phyloP scores from a whole-genome alignment of 2,113 vertebrate species.

The Actenoides lindsayi region DNA sequence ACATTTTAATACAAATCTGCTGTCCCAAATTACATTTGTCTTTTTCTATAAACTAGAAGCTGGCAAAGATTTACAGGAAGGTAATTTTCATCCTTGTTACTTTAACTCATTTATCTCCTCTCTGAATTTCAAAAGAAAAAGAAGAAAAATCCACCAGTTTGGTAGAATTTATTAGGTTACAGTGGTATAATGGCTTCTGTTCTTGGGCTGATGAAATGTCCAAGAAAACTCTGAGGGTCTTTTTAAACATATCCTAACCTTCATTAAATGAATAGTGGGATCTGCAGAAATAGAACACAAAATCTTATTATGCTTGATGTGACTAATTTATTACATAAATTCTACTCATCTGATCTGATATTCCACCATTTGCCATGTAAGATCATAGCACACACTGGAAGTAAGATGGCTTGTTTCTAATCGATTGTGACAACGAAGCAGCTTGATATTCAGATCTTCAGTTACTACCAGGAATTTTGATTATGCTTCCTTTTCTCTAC shows the following conservation, averaged over 20 bases:
- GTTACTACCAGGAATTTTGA: neutral
- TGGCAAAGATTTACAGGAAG: neutral
- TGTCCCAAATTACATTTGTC: conserved; percentile 49
- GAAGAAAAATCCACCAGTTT: neutral
- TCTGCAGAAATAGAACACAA: neutral
- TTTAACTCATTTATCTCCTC: neutral
- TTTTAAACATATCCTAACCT: neutral
- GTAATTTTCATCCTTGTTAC: neutral
- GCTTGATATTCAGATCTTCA: neutral
- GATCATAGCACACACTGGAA: neutral
- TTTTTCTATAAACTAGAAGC: conserved; percentile 18
- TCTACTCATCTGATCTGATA: neutral
- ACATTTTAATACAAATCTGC: conserved; percentile 52
- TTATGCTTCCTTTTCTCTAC: neutral
- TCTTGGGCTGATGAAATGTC: neutral
- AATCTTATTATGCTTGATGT: neutral
- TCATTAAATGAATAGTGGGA: neutral
- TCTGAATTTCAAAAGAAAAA: neutral
- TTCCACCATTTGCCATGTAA: neutral
- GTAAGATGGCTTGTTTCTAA: conserved; percentile 2
- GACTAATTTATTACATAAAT: neutral
- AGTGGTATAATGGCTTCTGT: neutral
- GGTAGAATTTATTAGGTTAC: neutral
- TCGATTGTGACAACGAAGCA: neutral
- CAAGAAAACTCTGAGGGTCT: neutral